A percentile compares a stretch with the other conserved stretches of the same genome.
These are phyloP conservation scores for Pseudoatta argentina DNA, from an alignment of 1,140 invertebrate genomes.

Conservation along the genomic window DNA sequence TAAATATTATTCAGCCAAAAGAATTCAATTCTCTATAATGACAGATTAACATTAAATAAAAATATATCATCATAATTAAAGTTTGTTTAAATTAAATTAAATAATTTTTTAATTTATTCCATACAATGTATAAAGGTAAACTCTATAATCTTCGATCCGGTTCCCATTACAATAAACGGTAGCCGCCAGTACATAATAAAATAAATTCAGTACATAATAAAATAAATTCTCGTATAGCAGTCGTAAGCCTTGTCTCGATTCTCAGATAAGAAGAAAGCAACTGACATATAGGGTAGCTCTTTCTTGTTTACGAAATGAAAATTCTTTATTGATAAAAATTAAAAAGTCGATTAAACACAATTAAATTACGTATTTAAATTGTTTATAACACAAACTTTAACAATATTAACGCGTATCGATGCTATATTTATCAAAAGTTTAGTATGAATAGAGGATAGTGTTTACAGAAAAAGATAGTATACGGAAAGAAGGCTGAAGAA, in stretches of 20 bases:
- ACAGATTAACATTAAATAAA: neutral
- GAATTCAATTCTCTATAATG: neutral
- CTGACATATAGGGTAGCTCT: neutral
- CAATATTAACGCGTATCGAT: neutral
- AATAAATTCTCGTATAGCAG: slow-evolving; percentile 70
- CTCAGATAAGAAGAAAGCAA: slow-evolving; percentile 52
- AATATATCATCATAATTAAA: neutral
- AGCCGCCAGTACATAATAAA: slow-evolving; percentile 55
- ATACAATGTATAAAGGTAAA: neutral
- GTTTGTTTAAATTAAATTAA: neutral
- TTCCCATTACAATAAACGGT: slow-evolving; percentile 70
- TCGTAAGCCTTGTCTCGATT: slow-evolving; percentile 34
- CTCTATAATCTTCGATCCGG: slow-evolving; percentile 60
- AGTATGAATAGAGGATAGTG: neutral
- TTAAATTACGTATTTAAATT: neutral
- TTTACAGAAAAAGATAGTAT: slow-evolving; percentile 29
- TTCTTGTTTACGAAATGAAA: neutral
- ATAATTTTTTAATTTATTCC: neutral
- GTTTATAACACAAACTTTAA: neutral
- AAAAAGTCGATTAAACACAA: neutral
- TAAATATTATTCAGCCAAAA: neutral
- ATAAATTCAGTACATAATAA: slow-evolving; percentile 74
- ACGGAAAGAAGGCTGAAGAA: neutral
- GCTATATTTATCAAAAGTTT: neutral
- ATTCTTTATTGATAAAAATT: neutral